Evolutionary conservation across 2,797 vertebrate genomes (phyloP).

Genomic region (Scolopax rusticola): DNA sequence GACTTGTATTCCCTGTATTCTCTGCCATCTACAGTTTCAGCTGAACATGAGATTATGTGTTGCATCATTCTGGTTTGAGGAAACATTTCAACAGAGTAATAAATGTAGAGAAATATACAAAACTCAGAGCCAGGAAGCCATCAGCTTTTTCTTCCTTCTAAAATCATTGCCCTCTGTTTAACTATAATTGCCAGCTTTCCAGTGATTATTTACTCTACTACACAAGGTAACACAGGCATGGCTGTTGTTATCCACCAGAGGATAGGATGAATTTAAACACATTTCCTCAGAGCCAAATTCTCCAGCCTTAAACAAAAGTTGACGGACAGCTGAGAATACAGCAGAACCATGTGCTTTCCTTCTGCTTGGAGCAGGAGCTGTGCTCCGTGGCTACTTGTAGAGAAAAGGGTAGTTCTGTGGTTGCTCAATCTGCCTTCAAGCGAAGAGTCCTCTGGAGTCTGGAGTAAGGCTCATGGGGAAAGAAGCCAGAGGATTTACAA

Average conservation of each 20-base stretch:
- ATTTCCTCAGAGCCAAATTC: conserved; percentile 34
- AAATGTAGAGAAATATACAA: conserved; percentile 62
- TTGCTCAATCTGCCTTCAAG: neutral
- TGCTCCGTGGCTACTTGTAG: neutral
- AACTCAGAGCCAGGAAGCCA: conserved; percentile 5
- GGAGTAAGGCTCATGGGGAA: neutral
- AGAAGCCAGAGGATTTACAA: conserved; percentile 56
- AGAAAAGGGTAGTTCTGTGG: neutral
- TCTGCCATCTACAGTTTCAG: conserved; percentile 49
- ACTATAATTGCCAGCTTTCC: conserved; percentile 27
- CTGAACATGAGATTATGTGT: conserved; percentile 46
- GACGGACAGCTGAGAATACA: conserved; percentile 17
- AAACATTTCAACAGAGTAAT: conserved; percentile 41
- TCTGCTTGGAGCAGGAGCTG: conserved; percentile 25
- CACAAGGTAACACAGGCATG: neutral
- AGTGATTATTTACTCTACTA: conserved; percentile 57
- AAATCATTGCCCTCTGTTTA: neutral
- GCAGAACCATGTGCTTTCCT: conserved; percentile 32
- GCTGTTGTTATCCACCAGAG: neutral
- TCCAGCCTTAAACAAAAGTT: conserved; percentile 11
- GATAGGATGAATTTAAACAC: conserved; percentile 45
- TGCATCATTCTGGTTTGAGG: conserved; percentile 35
- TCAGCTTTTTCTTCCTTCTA: conserved; percentile 25
- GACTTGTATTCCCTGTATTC: conserved; percentile 43
- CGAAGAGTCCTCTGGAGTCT: neutral